A percentile compares a stretch with the other conserved stretches of the same genome.
These are phyloP conservation scores for Dermatophagoides farinae DNA, from an alignment of 1,140 invertebrate species.

Conservation along the genomic window DNA sequence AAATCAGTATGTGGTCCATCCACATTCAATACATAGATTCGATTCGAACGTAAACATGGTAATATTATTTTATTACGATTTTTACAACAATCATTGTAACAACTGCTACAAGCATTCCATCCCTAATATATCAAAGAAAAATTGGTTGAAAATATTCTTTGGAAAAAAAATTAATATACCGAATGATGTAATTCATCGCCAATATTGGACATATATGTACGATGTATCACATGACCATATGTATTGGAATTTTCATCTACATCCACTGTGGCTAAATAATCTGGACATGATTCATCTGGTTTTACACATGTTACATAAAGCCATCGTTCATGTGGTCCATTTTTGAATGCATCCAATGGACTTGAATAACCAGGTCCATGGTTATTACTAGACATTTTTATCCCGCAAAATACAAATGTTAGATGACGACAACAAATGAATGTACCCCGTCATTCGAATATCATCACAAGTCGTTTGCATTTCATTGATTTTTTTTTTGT, in stretches of 20 bases:
- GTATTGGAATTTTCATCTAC: slow-evolving; percentile 63
- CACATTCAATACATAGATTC: slow-evolving; percentile 43
- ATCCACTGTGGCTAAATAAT: slow-evolving; percentile 75
- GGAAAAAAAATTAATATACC: neutral
- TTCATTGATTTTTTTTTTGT: neutral
- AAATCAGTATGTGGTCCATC: slow-evolving; percentile 31
- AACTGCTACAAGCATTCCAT: slow-evolving; percentile 90
- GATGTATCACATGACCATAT: slow-evolving; percentile 46
- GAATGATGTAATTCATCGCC: slow-evolving; percentile 84
- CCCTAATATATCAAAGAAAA: slow-evolving; percentile 29
- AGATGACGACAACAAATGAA: neutral
- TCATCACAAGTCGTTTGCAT: no score
- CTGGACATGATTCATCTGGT: slow-evolving; percentile 40
- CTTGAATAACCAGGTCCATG: slow-evolving; percentile 24
- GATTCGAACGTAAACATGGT: slow-evolving; percentile 55
- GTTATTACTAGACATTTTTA: neutral
- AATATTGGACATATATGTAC: slow-evolving; percentile 47
- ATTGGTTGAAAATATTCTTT: neutral
- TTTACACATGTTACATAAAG: slow-evolving; percentile 69
- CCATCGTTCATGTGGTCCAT: slow-evolving; percentile 55
- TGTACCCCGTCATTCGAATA: neutral
- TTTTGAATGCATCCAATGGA: slow-evolving; percentile 54
- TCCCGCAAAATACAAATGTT: neutral
- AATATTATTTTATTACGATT: slow-evolving; percentile 56
- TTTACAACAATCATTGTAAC: slow-evolving; percentile 39